A percentile compares a stretch with the other conserved stretches of the same genome.
Conservation (phyloP, 2,888 invertebrate genomes). For the Trachelus stipa region DNA sequence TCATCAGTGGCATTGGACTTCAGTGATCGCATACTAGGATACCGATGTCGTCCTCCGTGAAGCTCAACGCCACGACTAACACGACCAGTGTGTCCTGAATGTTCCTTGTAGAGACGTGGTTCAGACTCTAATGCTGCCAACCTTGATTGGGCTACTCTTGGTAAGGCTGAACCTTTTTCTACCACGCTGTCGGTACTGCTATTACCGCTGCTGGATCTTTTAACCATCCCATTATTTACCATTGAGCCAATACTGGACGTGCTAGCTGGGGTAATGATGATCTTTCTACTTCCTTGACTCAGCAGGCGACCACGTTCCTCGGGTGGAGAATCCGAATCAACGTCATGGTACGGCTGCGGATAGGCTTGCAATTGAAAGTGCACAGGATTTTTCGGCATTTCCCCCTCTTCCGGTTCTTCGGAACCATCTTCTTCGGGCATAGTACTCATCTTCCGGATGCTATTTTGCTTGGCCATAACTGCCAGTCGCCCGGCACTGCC, state of each 20-base stretch:
- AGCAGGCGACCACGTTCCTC: constrained; percentile 50
- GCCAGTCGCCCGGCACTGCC: constrained; percentile 13
- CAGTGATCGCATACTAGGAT: constrained; percentile 56
- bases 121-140: constrained; percentile 20
- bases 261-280: constrained; percentile 28
- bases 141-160: constrained; percentile 18
- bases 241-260: constrained; percentile 20
- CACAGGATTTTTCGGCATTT: neutral
- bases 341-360: constrained; percentile 30
- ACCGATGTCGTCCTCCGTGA: constrained; percentile 41
- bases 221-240: constrained; percentile 35
- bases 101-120: constrained; percentile 28
- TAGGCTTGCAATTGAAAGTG: neutral
- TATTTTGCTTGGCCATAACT: constrained; percentile 20
- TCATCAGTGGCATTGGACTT: constrained; percentile 47
- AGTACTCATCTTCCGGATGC: constrained; percentile 58
- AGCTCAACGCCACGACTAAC: constrained; percentile 28
- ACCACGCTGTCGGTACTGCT: constrained; percentile 52
- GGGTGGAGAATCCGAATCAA: constrained; percentile 52
- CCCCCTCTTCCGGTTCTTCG: constrained; percentile 48
- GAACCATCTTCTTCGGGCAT: constrained; percentile 58
- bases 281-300: constrained; percentile 31
- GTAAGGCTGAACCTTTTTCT: constrained; percentile 31
- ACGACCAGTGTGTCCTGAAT: constrained; percentile 31
- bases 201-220: constrained; percentile 41